Base-by-base conservation (phyloP, 2,888 invertebrate genomes). In the Scelioninae gen. 2 region DNA sequence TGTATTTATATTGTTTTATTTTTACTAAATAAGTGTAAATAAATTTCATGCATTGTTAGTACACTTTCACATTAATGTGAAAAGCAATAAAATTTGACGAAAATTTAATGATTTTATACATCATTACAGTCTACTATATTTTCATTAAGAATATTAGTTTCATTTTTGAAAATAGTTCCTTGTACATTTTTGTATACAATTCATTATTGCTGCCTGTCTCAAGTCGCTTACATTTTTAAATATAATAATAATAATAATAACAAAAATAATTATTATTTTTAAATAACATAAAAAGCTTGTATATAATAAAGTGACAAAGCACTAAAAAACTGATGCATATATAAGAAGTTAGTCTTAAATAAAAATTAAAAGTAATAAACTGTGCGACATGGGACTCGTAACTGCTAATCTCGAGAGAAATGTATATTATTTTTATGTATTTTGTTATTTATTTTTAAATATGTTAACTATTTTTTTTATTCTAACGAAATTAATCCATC, bases 401-500 rank as follows among this genome's bases (percentile, higher is more conserved):
- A 65, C 52, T 28, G 52, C 11, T 22, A 58, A 70, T 70, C 46
- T 60, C 60, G 58, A 58, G 18, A 22, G 55, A 46, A 67, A 70
- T 65, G 39, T 63, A 63, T 52, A 65, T 57, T 57, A 35, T 57
- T 71, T 39, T 53, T 60, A 39, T 52, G 41, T 25, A 18, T 53
- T 60, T 50, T n/a, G 13, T 45, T 15, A n/a, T 43, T 41, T 18
- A 28, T 58, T 50, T n/a, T 57, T 35, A 31, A 22, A 13, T 60
- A 18, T 28, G 45, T 19, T 15, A 4, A 4, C 6, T 25, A 25
- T 25, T 25, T 15, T 19, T 52, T 11, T 50, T 46, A 46, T 61
- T 31, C 53, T 33, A 57, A 57, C 43, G 13, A 33, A 5, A 2
- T 60, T 55, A 95, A 87, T 95, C 95, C 96, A 98, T 96, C 63